Percentiles rank a stretch among this genome's conserved stretches.
Conservation (phyloP, 2,797 vertebrate genomes). For the Xiphophorus birchmanni region DNA sequence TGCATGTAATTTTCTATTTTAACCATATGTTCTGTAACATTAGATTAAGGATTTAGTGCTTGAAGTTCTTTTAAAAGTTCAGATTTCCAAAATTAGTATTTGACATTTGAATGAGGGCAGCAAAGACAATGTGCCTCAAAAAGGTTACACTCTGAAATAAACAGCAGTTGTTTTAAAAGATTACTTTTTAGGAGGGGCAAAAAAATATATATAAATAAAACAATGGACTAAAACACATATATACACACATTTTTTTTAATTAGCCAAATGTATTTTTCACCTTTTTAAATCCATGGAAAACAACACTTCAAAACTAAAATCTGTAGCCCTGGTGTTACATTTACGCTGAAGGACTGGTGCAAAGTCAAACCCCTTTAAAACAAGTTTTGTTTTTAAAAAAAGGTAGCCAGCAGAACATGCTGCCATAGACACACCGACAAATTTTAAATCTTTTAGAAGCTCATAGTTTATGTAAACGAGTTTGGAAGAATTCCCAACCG, state of each 20-base stretch:
- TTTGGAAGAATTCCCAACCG: background rate
- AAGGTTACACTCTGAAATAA: background rate
- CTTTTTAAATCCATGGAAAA: background rate
- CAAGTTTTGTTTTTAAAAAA: background rate
- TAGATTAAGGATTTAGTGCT: background rate
- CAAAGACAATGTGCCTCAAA: background rate
- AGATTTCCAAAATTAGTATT: slow-evolving; percentile 7
- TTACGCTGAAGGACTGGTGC: background rate
- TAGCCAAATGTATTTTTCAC: background rate
- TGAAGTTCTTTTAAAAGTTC: slow-evolving; percentile 8
- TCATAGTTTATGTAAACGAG: background rate
- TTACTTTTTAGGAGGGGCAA: background rate
- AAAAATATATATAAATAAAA: background rate
- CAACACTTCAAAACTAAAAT: background rate
- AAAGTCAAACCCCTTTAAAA: background rate
- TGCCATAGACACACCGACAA: background rate
- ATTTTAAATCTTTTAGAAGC: background rate
- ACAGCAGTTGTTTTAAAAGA: background rate
- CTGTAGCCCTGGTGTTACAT: background rate
- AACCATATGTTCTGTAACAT: slow-evolving; percentile 17
- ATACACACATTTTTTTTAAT: no score
- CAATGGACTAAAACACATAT: background rate
- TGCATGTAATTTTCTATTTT: slow-evolving; percentile 8
- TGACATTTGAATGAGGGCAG: slow-evolving; percentile 12
- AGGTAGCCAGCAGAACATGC: background rate